A percentile compares a stretch with the other conserved stretches of the same genome.
Conservation (phyloP, 2,888 invertebrate species). For the Latheticus oryzae region DNA sequence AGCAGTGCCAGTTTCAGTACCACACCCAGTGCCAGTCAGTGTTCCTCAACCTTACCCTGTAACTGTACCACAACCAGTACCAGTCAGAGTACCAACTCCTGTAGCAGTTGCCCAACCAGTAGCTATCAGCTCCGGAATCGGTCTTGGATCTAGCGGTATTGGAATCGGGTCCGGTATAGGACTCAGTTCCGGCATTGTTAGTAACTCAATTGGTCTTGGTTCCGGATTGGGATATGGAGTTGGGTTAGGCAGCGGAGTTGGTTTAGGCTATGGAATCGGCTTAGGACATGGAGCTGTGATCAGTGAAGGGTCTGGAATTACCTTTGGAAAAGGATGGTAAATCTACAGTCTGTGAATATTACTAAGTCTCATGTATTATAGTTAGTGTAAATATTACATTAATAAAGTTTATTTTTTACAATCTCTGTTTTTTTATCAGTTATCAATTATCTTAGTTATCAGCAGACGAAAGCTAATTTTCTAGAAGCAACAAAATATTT, state of each 20-base stretch:
- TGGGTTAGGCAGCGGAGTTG: constrained; percentile 12
- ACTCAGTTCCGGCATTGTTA: constrained; percentile 9
- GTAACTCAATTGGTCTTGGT: constrained; percentile 17
- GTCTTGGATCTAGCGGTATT: constrained; percentile 15
- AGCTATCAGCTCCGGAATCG: constrained; percentile 44
- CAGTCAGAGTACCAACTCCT: constrained; percentile 50
- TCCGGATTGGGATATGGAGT: constrained; percentile 16
- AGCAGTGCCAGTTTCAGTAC: constrained; percentile 51
- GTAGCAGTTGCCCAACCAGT: constrained; percentile 45
- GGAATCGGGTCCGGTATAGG: constrained; percentile 12
- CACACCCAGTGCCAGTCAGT: constrained; percentile 50
- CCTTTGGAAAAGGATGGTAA: constrained; percentile 31
- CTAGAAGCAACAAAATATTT: neutral
- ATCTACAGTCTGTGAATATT: constrained; percentile 35
- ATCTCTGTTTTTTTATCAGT: constrained; percentile 2
- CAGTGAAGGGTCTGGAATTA: constrained; percentile 24
- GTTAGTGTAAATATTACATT: constrained; percentile 31
- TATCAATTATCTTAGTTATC: neutral
- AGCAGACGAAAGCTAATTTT: neutral
- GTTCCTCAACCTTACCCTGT: constrained; percentile 69
- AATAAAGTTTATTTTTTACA: constrained; percentile 35
- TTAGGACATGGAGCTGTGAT: constrained; percentile 40
- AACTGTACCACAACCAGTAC: constrained; percentile 67
- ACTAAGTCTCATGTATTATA: constrained; percentile 36
- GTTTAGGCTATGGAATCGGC: constrained; percentile 45